Evolutionary conservation across 2,113 vertebrate species (phyloP).

Genomic region (Rhinolophus ferrumequinum): DNA sequence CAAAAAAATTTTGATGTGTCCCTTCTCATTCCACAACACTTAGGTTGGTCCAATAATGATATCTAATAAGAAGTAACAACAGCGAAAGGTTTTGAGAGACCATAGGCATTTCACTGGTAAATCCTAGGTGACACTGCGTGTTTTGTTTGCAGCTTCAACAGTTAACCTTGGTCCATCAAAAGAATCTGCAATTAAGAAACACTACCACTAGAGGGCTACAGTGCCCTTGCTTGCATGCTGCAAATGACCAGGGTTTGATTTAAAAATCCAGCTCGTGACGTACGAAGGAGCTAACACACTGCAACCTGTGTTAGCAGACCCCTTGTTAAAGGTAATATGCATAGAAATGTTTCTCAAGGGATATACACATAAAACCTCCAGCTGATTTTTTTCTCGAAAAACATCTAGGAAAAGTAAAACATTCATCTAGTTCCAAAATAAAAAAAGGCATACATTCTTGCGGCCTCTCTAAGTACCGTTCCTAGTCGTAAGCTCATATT

Average conservation of each 20-base stretch:
- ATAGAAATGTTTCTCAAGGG: background rate
- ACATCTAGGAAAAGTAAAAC: background rate
- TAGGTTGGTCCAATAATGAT: background rate
- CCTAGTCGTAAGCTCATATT: background rate
- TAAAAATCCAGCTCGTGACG: background rate
- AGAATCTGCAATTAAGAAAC: background rate
- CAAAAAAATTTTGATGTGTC: background rate
- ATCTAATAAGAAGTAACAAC: background rate
- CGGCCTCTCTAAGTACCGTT: background rate
- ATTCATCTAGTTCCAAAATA: background rate
- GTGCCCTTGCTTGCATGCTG: rapidly evolving
- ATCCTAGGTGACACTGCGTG: background rate
- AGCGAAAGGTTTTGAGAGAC: background rate
- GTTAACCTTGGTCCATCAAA: background rate
- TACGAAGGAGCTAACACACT: background rate
- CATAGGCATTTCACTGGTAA: background rate
- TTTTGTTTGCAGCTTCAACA: background rate
- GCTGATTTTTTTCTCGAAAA: background rate
- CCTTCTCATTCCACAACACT: background rate
- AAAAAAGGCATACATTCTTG: background rate
- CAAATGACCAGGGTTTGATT: background rate
- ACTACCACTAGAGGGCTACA: constrained; percentile 47
- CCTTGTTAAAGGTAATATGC: background rate
- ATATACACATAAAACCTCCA: background rate
- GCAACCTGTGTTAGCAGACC: too few species aligned